A percentile compares a stretch with the other conserved stretches of the same genome.
Evolutionary conservation across 1,140 invertebrate genomes (phyloP).

Genomic region (Zeugodacus cucurbitae): DNA sequence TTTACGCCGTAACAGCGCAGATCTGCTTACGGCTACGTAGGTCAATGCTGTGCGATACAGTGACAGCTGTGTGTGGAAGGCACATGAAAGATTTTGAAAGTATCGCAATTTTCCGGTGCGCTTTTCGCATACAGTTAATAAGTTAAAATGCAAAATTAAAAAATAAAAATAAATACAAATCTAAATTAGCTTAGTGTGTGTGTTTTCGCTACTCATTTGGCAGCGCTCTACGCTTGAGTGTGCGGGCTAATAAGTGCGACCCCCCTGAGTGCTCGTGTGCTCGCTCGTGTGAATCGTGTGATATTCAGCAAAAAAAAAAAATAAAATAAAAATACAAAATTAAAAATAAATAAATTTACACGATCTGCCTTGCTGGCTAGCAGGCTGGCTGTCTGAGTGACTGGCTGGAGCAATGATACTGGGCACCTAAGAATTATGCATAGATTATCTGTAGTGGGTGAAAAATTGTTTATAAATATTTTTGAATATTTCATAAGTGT

Average conservation of each 20-base stretch:
- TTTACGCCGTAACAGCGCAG: neutral
- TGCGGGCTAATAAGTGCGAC: neutral
- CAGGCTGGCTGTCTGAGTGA: no score
- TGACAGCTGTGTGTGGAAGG: neutral
- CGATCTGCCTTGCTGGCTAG: no score
- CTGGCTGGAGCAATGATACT: neutral
- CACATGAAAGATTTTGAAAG: neutral
- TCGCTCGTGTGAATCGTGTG: slow-evolving; percentile 7
- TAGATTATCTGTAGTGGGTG: neutral
- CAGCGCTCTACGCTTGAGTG: neutral
- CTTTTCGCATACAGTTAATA: neutral
- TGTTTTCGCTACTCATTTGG: no score
- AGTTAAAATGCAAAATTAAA: neutral
- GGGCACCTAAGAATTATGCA: neutral
- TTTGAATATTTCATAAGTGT: neutral
- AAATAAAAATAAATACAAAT: neutral
- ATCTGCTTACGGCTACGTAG: neutral
- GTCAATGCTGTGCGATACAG: neutral
- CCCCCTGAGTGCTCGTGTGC: neutral
- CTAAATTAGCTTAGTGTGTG: no score
- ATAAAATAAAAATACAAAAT: neutral
- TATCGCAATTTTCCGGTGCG: neutral
- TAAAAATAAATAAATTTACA: neutral
- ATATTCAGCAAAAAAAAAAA: neutral
- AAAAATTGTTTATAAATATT: no score